These are phyloP conservation scores for Agonopterix subpropinquella DNA, from an alignment of 2,888 invertebrate species.

Conservation along the genomic window DNA sequence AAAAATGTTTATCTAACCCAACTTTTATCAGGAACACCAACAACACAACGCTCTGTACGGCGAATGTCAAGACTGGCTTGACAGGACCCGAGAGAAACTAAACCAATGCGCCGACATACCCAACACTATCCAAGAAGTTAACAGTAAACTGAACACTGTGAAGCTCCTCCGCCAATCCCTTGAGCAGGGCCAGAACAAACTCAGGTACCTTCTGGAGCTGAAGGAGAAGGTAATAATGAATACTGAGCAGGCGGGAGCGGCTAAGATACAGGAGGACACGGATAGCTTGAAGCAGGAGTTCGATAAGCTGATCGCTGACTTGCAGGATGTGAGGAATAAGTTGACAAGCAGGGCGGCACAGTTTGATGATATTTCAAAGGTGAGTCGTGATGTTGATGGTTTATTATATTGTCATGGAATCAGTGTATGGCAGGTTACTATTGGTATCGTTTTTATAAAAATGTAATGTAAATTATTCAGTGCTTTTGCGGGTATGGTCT, in stretches of 20 bases:
- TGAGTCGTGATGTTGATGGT: slow-evolving; percentile 26
- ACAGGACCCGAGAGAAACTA: slow-evolving; percentile 90
- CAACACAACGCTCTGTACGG: slow-evolving; percentile 94
- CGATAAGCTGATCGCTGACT: slow-evolving; percentile 88
- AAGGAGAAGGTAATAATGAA: slow-evolving; percentile 96
- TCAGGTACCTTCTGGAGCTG: slow-evolving; percentile 86
- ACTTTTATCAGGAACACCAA: slow-evolving; percentile 84
- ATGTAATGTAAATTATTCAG: too few species aligned
- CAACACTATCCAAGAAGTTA: slow-evolving; percentile 87
- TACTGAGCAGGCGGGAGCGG: slow-evolving; percentile 91
- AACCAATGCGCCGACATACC: slow-evolving; percentile 88
- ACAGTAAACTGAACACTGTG: slow-evolving; percentile 88
- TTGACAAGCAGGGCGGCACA: slow-evolving; percentile 84
- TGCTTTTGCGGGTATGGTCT: too few species aligned
- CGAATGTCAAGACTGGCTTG: slow-evolving; percentile 96
- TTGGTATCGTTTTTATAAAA: too few species aligned
- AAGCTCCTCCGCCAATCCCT: slow-evolving; percentile 92
- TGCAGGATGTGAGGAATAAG: slow-evolving; percentile 86
- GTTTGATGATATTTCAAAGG: slow-evolving; percentile 91
- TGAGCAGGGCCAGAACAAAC: slow-evolving; percentile 88
- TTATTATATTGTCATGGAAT: not conserved
- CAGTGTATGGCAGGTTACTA: not conserved
- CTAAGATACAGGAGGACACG: slow-evolving; percentile 93
- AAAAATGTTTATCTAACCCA: not conserved
- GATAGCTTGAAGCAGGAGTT: slow-evolving; percentile 92